Evolutionary conservation across 2,113 vertebrate species (phyloP).

Genomic region (Carettochelys insculpta): DNA sequence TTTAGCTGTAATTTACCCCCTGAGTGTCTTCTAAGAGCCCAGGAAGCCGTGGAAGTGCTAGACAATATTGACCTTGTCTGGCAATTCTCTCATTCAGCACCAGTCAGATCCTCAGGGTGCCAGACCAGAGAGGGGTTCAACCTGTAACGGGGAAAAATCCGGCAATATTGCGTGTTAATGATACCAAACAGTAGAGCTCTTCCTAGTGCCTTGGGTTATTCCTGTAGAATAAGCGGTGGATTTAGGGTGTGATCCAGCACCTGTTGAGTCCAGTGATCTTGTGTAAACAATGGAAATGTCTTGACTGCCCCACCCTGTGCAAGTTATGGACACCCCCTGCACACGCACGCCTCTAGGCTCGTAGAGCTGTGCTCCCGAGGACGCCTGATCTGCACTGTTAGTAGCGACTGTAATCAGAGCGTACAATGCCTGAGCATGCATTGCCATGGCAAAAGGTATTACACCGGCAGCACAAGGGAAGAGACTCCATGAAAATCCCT

Average conservation of each 20-base stretch:
- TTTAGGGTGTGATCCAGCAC: background rate
- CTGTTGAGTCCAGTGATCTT: fast-evolving
- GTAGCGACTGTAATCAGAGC: background rate
- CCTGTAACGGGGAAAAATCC: background rate
- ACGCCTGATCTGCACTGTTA: background rate
- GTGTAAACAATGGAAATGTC: background rate
- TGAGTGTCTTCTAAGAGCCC: no score
- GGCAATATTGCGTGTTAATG: background rate
- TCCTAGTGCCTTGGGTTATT: background rate
- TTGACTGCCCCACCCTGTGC: background rate
- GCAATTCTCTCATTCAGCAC: no score
- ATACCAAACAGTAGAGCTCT: background rate
- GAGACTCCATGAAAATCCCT: background rate
- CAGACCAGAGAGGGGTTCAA: no score
- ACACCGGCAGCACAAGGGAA: background rate
- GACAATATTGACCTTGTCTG: no score
- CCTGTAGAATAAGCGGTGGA: background rate
- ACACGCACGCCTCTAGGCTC: background rate
- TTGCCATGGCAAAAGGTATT: background rate
- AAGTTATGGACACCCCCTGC: no score
- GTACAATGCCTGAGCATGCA: background rate
- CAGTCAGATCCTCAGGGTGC: no score
- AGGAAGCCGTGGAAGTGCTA: no score
- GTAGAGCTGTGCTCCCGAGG: background rate
- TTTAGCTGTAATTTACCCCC: no score